Evolutionary conservation across 2,888 invertebrate genomes (phyloP), one percentile per base, ranked within the genome.

Genomic region (Papilio elwesi): DNA sequence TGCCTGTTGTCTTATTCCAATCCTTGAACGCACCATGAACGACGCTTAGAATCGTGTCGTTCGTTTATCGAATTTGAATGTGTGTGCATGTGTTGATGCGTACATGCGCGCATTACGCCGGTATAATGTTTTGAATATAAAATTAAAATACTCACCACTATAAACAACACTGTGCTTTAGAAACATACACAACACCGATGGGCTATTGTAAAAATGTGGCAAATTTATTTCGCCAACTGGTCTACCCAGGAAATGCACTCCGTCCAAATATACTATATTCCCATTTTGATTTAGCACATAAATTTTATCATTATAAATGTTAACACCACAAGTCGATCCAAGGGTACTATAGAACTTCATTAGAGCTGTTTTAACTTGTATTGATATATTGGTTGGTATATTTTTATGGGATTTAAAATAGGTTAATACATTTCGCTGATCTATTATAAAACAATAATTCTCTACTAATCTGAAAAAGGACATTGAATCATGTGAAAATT

Each of bases 231-330:
- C 13, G 52, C 7, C n/a, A 36, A 65, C 52, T 4, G 26, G 26
- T 26, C 26, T 26, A 26, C 26, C 26, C 26, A 26, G 26, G 36
- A 65, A 16, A 64, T 43, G 9, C 53, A 63, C 36, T 16, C 66
- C 49, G 6, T 75, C 66, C 16, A 78, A 71, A 12, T 67, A 70
- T 13, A 77, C 43, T 48, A 86, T 64, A 12, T 76, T 70, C 4
- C 89, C 87, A 51, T 76, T 79, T 57, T 78, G 79, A 0, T 81
- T 76, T 36, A 86, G 43, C n/a, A 86, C 47, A 43, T 78, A 84
- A 6, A 87, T 75, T 9, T 80, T 76, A 0, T 68, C 43, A 5
- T 55, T 11, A 57, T 74, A 77, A 0, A 84, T 72, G 53, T 79
- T 76, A 15, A 86, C 75, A 13, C 76, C 75, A 9, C 72, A 48